Evolutionary conservation across 2,113 vertebrate species (phyloP).

Genomic region (Atractosteus spatula): DNA sequence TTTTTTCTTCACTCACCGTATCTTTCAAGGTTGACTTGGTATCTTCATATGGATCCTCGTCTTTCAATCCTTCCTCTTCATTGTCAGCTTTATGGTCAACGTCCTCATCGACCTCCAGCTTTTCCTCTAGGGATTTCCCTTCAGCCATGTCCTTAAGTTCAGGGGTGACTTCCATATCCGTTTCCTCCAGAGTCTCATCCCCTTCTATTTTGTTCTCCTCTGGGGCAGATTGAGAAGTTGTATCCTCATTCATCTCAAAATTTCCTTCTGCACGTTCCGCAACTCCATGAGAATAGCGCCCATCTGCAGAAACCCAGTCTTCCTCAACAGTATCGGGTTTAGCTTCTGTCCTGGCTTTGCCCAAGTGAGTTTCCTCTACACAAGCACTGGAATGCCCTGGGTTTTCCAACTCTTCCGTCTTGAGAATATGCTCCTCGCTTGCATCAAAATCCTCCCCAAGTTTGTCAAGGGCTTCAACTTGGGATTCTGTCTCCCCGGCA

Average conservation of each 20-base stretch:
- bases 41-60: slow-evolving; percentile 8
- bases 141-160: not conserved
- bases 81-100: slow-evolving; percentile 8
- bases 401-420: slow-evolving; percentile 26
- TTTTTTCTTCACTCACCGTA: not conserved
- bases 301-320: slow-evolving; percentile 16
- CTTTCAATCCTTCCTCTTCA: slow-evolving; percentile 25
- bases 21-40: slow-evolving; percentile 15
- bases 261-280: slow-evolving; percentile 6
- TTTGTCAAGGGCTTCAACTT: slow-evolving; percentile 15
- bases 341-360: not conserved
- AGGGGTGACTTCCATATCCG: not conserved
- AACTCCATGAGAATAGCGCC: not conserved
- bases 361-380: not conserved
- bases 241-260: slow-evolving; percentile 19
- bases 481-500: slow-evolving; percentile 8
- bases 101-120: slow-evolving; percentile 9
- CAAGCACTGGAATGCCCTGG: not conserved
- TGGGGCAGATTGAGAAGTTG: not conserved
- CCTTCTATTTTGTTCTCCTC: slow-evolving; percentile 15
- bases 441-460: slow-evolving; percentile 31
- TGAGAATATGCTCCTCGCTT: slow-evolving; percentile 15
- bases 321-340: slow-evolving; percentile 6
- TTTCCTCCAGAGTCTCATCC: slow-evolving; percentile 20
- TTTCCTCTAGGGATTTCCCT: not conserved